A percentile compares a stretch with the other conserved stretches of the same genome.
These are phyloP conservation scores for Clamator glandarius DNA, from an alignment of 2,797 vertebrate species.

Conservation along the genomic window DNA sequence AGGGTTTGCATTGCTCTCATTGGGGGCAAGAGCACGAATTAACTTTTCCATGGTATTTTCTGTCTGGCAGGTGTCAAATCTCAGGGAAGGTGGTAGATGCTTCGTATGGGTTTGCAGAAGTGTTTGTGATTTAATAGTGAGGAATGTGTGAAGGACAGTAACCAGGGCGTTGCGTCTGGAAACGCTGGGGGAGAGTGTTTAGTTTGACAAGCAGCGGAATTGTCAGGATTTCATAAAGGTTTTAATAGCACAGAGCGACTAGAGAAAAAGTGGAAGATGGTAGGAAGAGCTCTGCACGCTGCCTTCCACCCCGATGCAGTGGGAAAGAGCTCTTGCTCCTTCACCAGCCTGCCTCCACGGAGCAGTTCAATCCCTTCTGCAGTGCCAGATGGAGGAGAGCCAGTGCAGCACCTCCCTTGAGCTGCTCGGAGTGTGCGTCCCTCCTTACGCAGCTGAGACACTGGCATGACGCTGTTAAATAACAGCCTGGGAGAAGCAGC, in stretches of 20 bases:
- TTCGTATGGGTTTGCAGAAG: background rate
- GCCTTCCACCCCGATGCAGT: background rate
- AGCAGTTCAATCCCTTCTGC: background rate
- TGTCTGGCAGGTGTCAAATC: background rate
- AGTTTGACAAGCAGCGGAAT: background rate
- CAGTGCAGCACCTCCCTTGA: fast-evolving
- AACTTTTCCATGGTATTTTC: background rate
- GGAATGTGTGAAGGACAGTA: background rate
- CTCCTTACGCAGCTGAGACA: fast-evolving
- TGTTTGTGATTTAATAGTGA: background rate
- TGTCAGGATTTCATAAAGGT: background rate
- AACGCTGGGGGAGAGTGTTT: fast-evolving
- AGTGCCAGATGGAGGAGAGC: background rate
- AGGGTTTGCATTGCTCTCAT: background rate
- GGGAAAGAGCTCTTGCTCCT: background rate
- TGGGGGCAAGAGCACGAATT: background rate
- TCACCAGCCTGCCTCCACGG: background rate
- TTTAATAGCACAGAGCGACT: background rate
- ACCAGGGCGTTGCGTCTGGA: background rate
- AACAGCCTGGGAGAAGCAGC: background rate
- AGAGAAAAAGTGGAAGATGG: fast-evolving
- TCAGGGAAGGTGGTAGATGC: background rate
- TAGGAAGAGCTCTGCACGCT: background rate
- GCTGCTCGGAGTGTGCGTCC: fast-evolving
- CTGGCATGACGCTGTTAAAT: fast-evolving